Evolutionary conservation across 2,888 invertebrate species (phyloP), one percentile per base, ranked within the genome.

Genomic region (Archips crataeganus): DNA sequence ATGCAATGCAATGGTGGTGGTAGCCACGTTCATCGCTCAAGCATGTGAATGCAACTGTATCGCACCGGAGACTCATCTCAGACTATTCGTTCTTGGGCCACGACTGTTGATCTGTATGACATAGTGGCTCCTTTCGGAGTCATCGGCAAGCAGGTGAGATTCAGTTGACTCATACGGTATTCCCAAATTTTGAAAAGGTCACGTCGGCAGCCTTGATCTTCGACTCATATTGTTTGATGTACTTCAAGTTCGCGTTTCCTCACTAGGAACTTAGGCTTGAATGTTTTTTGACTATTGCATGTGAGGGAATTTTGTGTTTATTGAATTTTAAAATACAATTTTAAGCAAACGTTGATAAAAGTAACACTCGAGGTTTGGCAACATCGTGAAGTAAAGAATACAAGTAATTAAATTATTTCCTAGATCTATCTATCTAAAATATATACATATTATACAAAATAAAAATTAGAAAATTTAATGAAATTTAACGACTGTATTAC

Each of bases 211-310:
- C 62, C 72, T 68, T 72, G 72, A 68, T 63, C 63, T 57, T 8
- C 47, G 72, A 10, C 72, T 36, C 57, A 5, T 42, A 68, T 72
- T 72, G 68, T 72, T 63, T 47, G 47, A 10, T 54, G 62, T 23
- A 49, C 47, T 9, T 51, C n/a, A 15, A 15, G 51, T 57, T 67
- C 6, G 34, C n/a, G 4, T 34, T 45, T 57, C 42, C 15, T n/a
- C 2, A 34, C 23, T 36, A 65, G 36, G 36, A 9, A 54, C 51
- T 49, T 2, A 32, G 23, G 11, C 57, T 57, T 32, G 10, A 4
- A 2, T 32, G 32, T 57, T 57, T 51, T 57, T 57, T 57, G 57
- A 32, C 32, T 10, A 57, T 57, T 57, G 57, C 23, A 23, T 54
- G 32, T 57, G 23, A 57, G 57, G 57, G 11, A 57, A 57, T 32